phyloP scores from a whole-genome alignment of 2,888 invertebrate species.

The Aporophyla lueneburgensis region DNA sequence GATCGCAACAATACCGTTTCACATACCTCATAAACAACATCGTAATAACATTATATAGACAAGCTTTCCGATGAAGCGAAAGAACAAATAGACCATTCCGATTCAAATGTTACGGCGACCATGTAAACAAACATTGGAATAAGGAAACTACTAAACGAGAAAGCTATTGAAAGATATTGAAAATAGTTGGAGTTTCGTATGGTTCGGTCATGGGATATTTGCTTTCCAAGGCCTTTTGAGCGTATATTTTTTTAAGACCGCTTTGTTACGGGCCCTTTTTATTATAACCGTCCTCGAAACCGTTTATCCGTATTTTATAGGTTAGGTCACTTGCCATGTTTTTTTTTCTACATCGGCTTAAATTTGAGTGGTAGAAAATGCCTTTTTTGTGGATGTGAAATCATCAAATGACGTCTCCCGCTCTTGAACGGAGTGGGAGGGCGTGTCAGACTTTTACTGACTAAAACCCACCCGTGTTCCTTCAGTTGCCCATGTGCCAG shows the following conservation, averaged over 20 bases:
- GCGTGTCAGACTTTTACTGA: no score
- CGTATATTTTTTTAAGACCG: background rate
- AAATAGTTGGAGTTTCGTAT: slow-evolving; percentile 8
- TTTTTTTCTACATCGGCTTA: no score
- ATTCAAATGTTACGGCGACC: slow-evolving; percentile 18
- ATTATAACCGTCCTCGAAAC: background rate
- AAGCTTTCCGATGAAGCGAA: background rate
- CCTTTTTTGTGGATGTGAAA: no score
- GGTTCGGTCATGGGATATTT: slow-evolving; percentile 12
- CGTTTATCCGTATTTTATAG: no score
- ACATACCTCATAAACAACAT: background rate
- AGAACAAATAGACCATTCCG: slow-evolving; percentile 4
- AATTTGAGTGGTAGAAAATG: no score
- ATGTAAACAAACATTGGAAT: slow-evolving; percentile 23
- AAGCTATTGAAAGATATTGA: slow-evolving; percentile 1
- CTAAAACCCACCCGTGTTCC: no score
- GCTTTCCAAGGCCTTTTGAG: background rate
- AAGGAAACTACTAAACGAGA: slow-evolving; percentile 25
- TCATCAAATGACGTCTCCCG: no score
- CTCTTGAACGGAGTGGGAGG: no score
- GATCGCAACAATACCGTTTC: background rate
- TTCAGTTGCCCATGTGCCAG: no score
- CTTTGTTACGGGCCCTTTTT: background rate
- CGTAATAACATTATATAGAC: background rate
- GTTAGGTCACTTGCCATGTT: no score